These are phyloP conservation scores for Bucco capensis DNA, from an alignment of 2,113 vertebrate genomes.

Conservation along the genomic window DNA sequence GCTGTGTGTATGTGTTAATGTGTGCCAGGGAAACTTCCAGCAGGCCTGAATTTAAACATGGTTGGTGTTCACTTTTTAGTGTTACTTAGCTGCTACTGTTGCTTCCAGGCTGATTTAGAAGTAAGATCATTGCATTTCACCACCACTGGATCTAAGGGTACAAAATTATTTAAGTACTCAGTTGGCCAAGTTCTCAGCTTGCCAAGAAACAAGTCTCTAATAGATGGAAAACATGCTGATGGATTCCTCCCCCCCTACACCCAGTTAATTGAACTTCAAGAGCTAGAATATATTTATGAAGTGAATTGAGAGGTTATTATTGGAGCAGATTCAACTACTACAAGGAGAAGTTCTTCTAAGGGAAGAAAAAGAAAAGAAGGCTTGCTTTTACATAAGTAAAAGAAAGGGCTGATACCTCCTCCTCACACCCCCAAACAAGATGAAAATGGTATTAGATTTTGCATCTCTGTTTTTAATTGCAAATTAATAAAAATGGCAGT, in stretches of 20 bases:
- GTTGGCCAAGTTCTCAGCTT: neutral
- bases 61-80: neutral
- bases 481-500: constrained; percentile 23
- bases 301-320: constrained; percentile 3
- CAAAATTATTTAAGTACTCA: neutral
- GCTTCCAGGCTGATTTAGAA: neutral
- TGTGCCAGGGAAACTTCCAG: neutral
- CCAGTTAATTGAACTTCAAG: constrained; percentile 30
- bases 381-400: constrained; percentile 48
- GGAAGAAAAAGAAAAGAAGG: neutral
- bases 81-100: neutral
- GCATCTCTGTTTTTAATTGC: constrained; percentile 43
- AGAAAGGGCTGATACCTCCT: constrained; percentile 42
- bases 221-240: constrained; percentile 18
- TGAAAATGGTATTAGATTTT: constrained; percentile 32
- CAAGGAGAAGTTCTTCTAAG: constrained; percentile 27
- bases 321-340: constrained; percentile 46
- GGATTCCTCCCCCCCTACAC: neutral
- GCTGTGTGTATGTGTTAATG: neutral
- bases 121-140: neutral
- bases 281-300: constrained; percentile 25
- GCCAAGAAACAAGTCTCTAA: neutral
- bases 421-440: constrained; percentile 49
- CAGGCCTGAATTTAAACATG: neutral
- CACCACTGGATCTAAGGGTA: neutral